Base-by-base conservation (phyloP, 2,888 invertebrate genomes). In the Palloptera scutellata region DNA sequence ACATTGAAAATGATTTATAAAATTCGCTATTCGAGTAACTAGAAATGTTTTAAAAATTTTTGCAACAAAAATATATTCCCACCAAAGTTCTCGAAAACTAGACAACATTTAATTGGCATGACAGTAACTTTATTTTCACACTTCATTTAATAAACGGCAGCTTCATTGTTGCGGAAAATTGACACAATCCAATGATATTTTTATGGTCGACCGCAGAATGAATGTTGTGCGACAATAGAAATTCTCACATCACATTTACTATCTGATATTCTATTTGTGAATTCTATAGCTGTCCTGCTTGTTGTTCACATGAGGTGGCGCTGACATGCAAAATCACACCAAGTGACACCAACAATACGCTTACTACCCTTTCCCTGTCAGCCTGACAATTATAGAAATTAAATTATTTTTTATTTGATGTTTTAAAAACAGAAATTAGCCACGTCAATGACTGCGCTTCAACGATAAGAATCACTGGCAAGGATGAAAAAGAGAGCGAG, bases 331-430 rank as follows among this genome's bases (percentile, higher is more conserved):
- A 43, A 59, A 59, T 42, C 30, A 8, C 41, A 41, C 51, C 13
- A n/a, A 48, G 15, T n/a, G 15, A 48, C 15, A 48, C 13, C 51
- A n/a, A 15, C 51, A 48, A 15, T 48, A 48, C 15, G 51, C 15
- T 13, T n/a, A 48, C 51, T 62, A 61, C 65, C 69, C 73, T 69
- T 59, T 53, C 63, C 57, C 68, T 68, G 70, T 69, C 72, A 71
- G 68, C 64, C 3, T 30, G 71, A 75, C 79, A 80, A 81, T 81
- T 80, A 80, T 78, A 76, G 70, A 80, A 84, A 83, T 82, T 82
- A 79, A 83, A 83, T 83, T 83, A 83, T 82, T 82, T n/a, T 82
- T 79, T 78, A 78, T 79, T 80, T 78, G 77, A 80, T 81, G 79
- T 79, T 78, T 68, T 68, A 70, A 76, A 78, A 76, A 76, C 73